Conservation (phyloP, 2,888 invertebrate genomes). For the Iphiclides podalirius region DNA sequence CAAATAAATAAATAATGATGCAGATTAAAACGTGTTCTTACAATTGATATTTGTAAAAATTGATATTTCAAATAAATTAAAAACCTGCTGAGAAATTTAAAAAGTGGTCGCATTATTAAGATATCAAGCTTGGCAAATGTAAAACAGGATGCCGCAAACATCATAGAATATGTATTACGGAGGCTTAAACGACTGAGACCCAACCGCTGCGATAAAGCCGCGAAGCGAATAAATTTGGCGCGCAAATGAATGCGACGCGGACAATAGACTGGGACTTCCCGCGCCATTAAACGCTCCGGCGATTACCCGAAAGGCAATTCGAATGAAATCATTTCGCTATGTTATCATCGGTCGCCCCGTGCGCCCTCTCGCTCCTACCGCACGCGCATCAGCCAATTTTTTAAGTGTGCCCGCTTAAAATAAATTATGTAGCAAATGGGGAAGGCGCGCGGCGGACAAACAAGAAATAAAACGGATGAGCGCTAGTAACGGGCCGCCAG, state of each 20-base stretch:
- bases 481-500: constrained; percentile 48
- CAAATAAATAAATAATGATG: no score
- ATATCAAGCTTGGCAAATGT: constrained; percentile 29
- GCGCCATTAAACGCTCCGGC: constrained; percentile 64
- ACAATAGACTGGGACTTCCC: constrained; percentile 58
- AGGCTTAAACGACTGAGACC: constrained; percentile 54
- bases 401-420: constrained; percentile 76
- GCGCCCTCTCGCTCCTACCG: constrained; percentile 67
- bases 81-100: no score
- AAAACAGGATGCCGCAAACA: constrained; percentile 45
- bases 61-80: no score
- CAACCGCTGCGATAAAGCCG: constrained; percentile 51
- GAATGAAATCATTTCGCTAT: constrained; percentile 77
- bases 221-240: constrained; percentile 56
- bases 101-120: constrained; percentile 2
- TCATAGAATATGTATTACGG: constrained; percentile 64
- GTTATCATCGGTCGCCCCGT: constrained; percentile 62
- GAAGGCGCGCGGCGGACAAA: constrained; percentile 65
- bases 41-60: no score
- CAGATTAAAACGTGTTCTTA: no score
- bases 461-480: constrained; percentile 71
- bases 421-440: constrained; percentile 75
- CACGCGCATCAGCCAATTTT: constrained; percentile 69
- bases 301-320: constrained; percentile 62
- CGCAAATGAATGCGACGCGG: constrained; percentile 61